A percentile compares a stretch with the other conserved stretches of the same genome.
phyloP scores from a whole-genome alignment of 2,113 vertebrate genomes.

The Tinamus guttatus region DNA sequence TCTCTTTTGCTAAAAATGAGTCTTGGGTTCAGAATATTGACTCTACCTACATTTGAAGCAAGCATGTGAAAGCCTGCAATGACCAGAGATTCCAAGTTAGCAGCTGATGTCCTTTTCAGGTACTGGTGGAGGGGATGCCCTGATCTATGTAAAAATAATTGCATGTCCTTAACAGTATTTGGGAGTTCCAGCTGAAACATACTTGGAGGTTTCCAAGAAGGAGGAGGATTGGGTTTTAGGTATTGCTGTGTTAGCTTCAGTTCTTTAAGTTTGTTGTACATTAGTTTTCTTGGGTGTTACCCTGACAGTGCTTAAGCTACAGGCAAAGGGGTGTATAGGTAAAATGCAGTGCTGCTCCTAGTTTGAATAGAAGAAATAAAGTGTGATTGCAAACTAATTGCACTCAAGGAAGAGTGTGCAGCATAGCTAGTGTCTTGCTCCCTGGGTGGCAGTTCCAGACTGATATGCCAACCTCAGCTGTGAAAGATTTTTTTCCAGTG shows the following conservation, averaged over 20 bases:
- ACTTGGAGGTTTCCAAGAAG: neutral
- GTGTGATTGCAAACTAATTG: neutral
- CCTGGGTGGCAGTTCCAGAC: neutral
- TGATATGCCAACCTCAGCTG: conserved; percentile 41
- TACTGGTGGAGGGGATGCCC: neutral
- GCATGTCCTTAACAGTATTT: neutral
- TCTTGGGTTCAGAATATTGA: neutral
- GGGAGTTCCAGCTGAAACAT: neutral
- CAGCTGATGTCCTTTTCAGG: neutral
- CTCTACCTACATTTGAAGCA: neutral
- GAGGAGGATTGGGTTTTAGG: neutral
- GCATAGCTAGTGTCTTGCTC: neutral
- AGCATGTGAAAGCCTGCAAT: rapidly evolving
- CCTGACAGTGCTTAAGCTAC: neutral
- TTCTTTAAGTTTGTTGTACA: neutral
- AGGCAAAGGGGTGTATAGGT: neutral
- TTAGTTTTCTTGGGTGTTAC: neutral
- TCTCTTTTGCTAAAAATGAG: neutral
- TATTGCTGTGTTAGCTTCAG: neutral
- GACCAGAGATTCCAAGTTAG: neutral
- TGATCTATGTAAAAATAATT: neutral
- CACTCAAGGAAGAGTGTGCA: neutral
- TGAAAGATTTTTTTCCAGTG: conserved; percentile 62
- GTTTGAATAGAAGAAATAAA: neutral
- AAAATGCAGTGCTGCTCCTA: neutral